Conservation (phyloP, 2,113 vertebrate species). For the Phrynocephalus versicolor region DNA sequence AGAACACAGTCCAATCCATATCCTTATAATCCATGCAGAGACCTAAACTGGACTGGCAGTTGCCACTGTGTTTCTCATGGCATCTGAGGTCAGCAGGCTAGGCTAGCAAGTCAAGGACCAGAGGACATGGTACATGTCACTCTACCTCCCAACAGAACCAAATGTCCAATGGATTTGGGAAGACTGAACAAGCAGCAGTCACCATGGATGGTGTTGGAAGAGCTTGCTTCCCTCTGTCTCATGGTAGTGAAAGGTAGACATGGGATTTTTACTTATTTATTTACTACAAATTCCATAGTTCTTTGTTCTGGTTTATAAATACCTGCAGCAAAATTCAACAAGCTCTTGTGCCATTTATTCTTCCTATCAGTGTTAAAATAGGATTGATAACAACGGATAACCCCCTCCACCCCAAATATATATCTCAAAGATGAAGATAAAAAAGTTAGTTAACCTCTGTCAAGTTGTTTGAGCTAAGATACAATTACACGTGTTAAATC, state of each 20-base stretch:
- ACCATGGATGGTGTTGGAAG: too few species aligned
- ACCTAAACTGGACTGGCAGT: background rate
- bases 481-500: conserved; percentile 48
- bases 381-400: background rate
- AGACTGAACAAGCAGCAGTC: background rate
- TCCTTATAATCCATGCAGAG: background rate
- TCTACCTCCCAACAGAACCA: background rate
- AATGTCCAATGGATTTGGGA: background rate
- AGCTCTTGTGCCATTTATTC: background rate
- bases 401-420: background rate
- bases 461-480: conserved; percentile 46
- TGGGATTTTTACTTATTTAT: too few species aligned
- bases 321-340: background rate
- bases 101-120: background rate
- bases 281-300: too few species aligned
- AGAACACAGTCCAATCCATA: background rate
- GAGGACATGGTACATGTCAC: background rate
- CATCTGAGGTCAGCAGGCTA: background rate
- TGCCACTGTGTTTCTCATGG: background rate
- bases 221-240: background rate
- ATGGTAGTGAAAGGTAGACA: too few species aligned
- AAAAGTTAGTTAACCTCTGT: conserved; percentile 3
- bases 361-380: conserved; percentile 1
- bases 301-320: too few species aligned
- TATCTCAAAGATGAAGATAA: background rate